phyloP scores from a whole-genome alignment of 1,140 invertebrate genomes.

The Aleiodes sp. region DNA sequence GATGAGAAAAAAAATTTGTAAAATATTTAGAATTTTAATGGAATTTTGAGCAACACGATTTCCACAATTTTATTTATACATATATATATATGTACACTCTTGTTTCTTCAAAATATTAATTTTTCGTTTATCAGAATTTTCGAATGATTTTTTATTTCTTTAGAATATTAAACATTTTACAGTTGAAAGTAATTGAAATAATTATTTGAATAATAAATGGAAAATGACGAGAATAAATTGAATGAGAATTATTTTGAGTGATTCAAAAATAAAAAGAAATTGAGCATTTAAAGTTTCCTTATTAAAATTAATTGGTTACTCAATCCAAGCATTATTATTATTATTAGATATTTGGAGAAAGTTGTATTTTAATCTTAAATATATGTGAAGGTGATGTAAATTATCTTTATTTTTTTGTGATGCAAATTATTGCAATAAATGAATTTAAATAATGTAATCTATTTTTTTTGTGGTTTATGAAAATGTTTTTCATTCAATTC shows the following conservation, averaged over 20 bases:
- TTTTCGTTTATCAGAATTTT: not conserved
- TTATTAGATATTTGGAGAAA: not conserved
- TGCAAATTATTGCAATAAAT: slow-evolving; percentile 11
- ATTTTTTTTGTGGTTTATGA: not conserved
- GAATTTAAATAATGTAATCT: not conserved
- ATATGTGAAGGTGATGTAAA: slow-evolving; percentile 14
- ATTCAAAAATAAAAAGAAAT: not conserved
- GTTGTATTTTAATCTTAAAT: slow-evolving; percentile 8
- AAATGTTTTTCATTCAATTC: no score
- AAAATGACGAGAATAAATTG: no score
- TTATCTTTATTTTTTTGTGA: slow-evolving; percentile 11
- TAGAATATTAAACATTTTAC: not conserved
- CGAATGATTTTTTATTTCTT: not conserved
- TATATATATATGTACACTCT: not conserved
- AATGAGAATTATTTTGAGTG: no score
- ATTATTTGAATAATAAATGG: not conserved
- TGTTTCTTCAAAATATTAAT: not conserved
- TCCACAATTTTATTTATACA: not conserved
- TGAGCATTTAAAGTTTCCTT: not conserved
- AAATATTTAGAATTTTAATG: not conserved
- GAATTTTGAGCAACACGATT: not conserved
- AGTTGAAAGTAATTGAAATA: not conserved
- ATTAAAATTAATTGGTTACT: not conserved
- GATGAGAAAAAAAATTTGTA: not conserved
- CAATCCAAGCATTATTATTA: not conserved